Percentiles rank a stretch among this genome's conserved stretches.
phyloP scores from a whole-genome alignment of 2,113 vertebrate genomes.

The Sterna hirundo region DNA sequence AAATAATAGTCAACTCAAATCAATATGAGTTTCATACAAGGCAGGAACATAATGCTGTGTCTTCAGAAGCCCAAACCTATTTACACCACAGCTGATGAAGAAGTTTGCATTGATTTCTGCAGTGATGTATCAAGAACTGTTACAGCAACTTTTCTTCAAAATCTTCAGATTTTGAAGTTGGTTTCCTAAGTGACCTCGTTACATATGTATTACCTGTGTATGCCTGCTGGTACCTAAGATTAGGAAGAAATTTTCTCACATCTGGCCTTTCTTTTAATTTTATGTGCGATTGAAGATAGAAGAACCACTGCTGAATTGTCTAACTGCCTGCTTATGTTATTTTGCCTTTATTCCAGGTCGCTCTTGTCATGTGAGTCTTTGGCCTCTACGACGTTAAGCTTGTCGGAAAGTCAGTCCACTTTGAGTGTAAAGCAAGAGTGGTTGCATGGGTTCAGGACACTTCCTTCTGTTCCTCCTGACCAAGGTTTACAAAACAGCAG shows the following conservation, averaged over 20 bases:
- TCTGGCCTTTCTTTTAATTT: neutral
- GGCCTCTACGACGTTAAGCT: slow-evolving; percentile 83
- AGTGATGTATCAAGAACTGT: neutral
- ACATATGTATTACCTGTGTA: neutral
- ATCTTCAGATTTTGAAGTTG: neutral
- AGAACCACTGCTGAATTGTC: neutral
- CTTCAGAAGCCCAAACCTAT: neutral
- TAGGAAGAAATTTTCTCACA: neutral
- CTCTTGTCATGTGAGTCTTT: slow-evolving; percentile 84
- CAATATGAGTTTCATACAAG: neutral
- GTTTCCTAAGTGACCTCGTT: neutral
- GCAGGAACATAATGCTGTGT: neutral
- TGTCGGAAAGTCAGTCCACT: slow-evolving; percentile 86
- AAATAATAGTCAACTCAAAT: neutral
- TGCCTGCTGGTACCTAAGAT: neutral
- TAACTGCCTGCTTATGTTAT: neutral
- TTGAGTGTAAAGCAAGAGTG: slow-evolving; percentile 85
- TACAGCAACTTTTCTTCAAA: neutral
- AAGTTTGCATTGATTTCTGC: neutral
- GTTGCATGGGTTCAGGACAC: slow-evolving; percentile 80
- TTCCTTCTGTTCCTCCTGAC: slow-evolving; percentile 75
- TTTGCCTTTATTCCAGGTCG: slow-evolving; percentile 78
- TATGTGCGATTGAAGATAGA: neutral
- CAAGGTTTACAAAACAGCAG: slow-evolving; percentile 72
- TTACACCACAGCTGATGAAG: neutral